Evolutionary conservation across 2,888 invertebrate species (phyloP), one percentile per base, ranked within the genome.

Genomic region (Lamellibrachia satsuma): DNA sequence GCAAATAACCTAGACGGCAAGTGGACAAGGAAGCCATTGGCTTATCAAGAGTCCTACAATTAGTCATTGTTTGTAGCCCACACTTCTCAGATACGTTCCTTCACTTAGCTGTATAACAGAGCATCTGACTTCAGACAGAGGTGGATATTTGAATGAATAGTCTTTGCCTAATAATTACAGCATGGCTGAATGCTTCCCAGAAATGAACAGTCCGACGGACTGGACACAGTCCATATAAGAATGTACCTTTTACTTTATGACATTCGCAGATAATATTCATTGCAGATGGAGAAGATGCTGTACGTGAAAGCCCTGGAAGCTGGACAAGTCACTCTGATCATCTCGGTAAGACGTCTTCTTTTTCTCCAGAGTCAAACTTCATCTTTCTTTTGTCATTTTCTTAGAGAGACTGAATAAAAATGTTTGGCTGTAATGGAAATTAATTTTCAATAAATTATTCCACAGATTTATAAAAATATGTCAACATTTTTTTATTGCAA

Each of bases 231-330:
- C 39, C 39, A 39, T 39, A 39, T 39, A 39, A 39, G 39, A 39
- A 39, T 39, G 39, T 39, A 39, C 39, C 39, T 39, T 39, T 39
- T 39, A 39, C 39, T 39, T 39, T 8, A 57, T 92, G 90, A 75
- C 22, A 3, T 2, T 22, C 3, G 39, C 7, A 7, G 60, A 92
- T 57, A 90, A 8, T 91, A 91, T 91, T 92, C 92, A 75, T 94
- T 93, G 92, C 92, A 95, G 95, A 92, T 94, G 90, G 92, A 94
- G 91, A 95, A 95, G 92, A 93, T 93, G 52, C 94, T 96, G 93
- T 96, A 94, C 94, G 93, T 96, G 15, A 96, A 96, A 93, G 95
- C 95, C 93, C 94, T 96, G 60, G 95, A 95, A 93, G 94, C 95
- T 90, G 96, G 96, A 8, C 92, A 93, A 52, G 55, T 22, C 75